Evolutionary conservation across 2,797 vertebrate species (phyloP).

Genomic region (Tapera naevia): DNA sequence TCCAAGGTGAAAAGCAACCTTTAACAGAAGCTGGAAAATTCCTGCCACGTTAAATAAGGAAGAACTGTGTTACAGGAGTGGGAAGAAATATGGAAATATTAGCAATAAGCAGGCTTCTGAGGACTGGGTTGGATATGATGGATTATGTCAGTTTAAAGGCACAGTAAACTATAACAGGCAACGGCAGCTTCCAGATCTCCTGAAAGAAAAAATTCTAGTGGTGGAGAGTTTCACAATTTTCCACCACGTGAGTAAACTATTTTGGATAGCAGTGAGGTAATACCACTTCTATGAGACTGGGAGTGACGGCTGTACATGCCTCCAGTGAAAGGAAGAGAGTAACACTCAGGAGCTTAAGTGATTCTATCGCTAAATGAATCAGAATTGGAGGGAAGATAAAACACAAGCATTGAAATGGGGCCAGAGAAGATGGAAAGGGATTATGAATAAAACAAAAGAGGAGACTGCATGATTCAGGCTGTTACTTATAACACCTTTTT

Average conservation of each 20-base stretch:
- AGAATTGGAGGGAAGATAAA: conserved; percentile 36
- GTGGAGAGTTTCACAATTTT: conserved; percentile 59
- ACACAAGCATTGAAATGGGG: background rate
- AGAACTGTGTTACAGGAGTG: background rate
- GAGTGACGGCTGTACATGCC: background rate
- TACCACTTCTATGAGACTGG: background rate
- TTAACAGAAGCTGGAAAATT: background rate
- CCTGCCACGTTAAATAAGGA: background rate
- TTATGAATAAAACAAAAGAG: background rate
- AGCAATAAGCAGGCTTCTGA: background rate
- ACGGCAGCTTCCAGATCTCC: background rate
- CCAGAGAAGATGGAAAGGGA: background rate
- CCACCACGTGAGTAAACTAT: conserved; percentile 32
- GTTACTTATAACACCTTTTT: background rate
- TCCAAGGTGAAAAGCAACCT: background rate
- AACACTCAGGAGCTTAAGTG: background rate
- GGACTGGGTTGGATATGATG: background rate
- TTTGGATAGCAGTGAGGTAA: conserved; percentile 58
- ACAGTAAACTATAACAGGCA: background rate
- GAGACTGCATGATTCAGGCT: background rate
- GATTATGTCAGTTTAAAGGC: background rate
- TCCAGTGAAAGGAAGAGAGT: conserved; percentile 35
- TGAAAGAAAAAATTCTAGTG: background rate
- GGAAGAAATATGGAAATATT: background rate
- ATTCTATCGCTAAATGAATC: conserved; percentile 22